phyloP scores from a whole-genome alignment of 2,797 vertebrate species.

The Cuniculus paca region DNA sequence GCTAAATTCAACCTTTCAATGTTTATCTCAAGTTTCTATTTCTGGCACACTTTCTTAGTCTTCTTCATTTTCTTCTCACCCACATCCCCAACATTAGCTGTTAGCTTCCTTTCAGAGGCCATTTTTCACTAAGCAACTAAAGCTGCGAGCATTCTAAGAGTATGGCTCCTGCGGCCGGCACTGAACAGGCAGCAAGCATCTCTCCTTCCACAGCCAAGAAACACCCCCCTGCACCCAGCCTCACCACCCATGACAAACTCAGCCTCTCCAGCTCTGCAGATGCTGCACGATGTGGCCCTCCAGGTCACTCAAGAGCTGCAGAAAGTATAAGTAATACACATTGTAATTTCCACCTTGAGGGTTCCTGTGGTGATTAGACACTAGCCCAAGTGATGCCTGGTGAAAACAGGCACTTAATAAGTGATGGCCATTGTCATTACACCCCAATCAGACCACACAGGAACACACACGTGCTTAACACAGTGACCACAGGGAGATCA shows the following conservation, averaged over 20 bases:
- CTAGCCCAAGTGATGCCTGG: neutral
- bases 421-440: neutral
- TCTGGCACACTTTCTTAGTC: neutral
- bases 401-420: neutral
- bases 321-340: neutral
- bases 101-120: neutral
- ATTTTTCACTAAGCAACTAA: neutral
- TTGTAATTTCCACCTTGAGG: neutral
- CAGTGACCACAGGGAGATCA: neutral
- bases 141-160: neutral
- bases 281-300: neutral
- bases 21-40: constrained; percentile 4
- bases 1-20: neutral
- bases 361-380: neutral
- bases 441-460: neutral
- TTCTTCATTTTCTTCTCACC: neutral
- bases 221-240: neutral
- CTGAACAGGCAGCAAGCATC: neutral
- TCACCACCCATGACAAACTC: neutral
- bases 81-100: neutral
- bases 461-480: neutral
- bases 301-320: neutral
- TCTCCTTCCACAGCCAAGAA: neutral
- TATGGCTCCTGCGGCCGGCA: neutral
- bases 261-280: neutral